Evolutionary conservation across 2,888 invertebrate genomes (phyloP), one percentile per base, ranked within the genome.

Genomic region (Ecliptopera silaceata): DNA sequence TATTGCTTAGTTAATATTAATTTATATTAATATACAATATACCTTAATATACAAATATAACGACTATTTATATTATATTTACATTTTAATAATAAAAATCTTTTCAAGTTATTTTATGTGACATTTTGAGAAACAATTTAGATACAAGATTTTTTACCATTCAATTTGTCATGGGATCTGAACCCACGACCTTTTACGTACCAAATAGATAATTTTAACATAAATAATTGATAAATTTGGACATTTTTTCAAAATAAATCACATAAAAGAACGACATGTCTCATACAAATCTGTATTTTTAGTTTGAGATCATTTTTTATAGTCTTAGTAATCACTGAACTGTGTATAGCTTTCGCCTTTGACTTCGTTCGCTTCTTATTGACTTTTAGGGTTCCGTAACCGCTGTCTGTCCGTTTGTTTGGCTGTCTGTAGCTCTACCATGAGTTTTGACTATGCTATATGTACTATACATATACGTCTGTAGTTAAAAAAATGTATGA

Each of bases 11-110:
- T n/a, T 22, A 43, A 52, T 39, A 29, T 49, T 26, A 22, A 17
- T 29, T 26, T 45, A 46, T 46, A 32, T 56, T 60, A 60, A 60
- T 60, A 60, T 60, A 60, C 60, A 53, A 46, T n/a, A 32, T 34
- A 49, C 11, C 56, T 56, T 60, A 60, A 60, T 60, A 60, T 60
- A 60, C 60, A 53, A 46, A 56, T 56, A 56, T 56, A 60, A 49
- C 46, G 36, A 51, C 36, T 56, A 60, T 53, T 56, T 60, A 60
- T 56, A 52, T 26, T 39, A 47, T 45, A 58, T 58, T 31, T 59
- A 59, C 54, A 55, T 41, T 31, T 32, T 31, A 29, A 29, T 39
- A 29, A 41, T 32, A 15, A 15, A 48, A 44, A 41, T 17, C 11
- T 48, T 43, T 1, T 36, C 13, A 36, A 45, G 22, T 38, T 22